Base-by-base conservation (phyloP, 2,888 invertebrate genomes). In the Drosophila peninsularis region DNA sequence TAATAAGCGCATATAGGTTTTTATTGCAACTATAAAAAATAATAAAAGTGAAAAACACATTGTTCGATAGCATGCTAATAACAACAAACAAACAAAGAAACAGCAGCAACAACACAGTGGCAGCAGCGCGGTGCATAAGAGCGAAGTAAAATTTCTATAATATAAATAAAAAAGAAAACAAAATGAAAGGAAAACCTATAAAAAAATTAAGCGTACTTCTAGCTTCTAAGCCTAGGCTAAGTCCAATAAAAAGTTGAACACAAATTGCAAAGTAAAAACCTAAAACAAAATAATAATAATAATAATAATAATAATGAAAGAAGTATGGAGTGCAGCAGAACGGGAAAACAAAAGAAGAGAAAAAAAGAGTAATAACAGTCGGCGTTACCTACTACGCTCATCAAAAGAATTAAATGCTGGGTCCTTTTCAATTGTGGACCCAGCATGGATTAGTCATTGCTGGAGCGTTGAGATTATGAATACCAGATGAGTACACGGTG, bases 1-100 rank as follows among this genome's bases (percentile, higher is more conserved):
- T 84, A 84, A 89, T 89, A 84, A 83, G 84, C 88, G 87, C 87
- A 75, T 89, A 87, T 86, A 89, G 71, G 78, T 89, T 84, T 83
- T 89, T 84, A 84, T 84, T 84, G 80, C 84, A 80, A 77, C 69
- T 65, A 57, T 30, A 68, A 65, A 56, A 55, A 63, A 65, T 53
- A 63, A 62, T 63, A 63, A 55, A 57, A 62, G 57, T 21, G 49
- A 66, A 57, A 36, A 73, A 71, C 50, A 65, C 57, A 76, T 67
- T 68, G 83, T 82, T 80, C 71, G 70, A 72, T 67, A 70, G 74
- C 70, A 72, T 55, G 62, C 64, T 39, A 53, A 60, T 65, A 79
- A 60, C 57, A 82, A 80, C 39, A 53, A 53, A 14, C 41, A 54
- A 54, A 41, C 41, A 47, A 78, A 53, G 49, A 36, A 73, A 47